Evolutionary conservation across 2,888 invertebrate genomes (phyloP), one percentile per base, ranked within the genome.

Genomic region (Morpho achilles): DNA sequence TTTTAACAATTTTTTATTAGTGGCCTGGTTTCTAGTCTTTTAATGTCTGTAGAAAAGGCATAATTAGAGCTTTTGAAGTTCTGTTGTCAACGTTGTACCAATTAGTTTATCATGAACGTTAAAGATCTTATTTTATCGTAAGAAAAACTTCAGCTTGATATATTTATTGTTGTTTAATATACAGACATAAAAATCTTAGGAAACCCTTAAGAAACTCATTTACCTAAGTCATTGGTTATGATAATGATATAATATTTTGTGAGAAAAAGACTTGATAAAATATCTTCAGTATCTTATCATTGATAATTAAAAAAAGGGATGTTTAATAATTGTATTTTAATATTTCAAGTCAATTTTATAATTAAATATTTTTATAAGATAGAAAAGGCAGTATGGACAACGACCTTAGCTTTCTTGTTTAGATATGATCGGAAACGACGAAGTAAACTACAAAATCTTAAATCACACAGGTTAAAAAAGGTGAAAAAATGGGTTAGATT

Each of bases 401-500:
- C 5, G 32, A 32, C 32, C 32, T 32, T 32, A 32, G 32, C 32
- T 3, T 32, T 1, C 32, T 32, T 32, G 32, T 32, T 32, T 32
- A 32, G 32, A 32, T 32, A 16, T 3, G 5, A 23, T 23, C 23
- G 2, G n/a, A 32, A 32, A 5, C 2, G 32, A 32, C 32, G 32
- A 32, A 32, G 5, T 32, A 32, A 32, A 32, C 3, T 2, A 32
- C 3, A 32, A 32, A 9, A 43, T 41, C 8, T 41, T 41, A 32
- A 6, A 48, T 16, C 16, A 16, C 16, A 16, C 16, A 16, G 16
- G 1, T 16, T 16, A 16, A 16, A 16, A 16, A 16, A 16, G 16
- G 2, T 2, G 39, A 9, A 41, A 49, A 50, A 50, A 50, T 50
- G 50, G 50, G 50, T 50, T 50, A 41, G 41, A 50, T 32, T 32